phyloP scores from a whole-genome alignment of 2,888 invertebrate genomes.

The Drosophila nr. perissopoda region DNA sequence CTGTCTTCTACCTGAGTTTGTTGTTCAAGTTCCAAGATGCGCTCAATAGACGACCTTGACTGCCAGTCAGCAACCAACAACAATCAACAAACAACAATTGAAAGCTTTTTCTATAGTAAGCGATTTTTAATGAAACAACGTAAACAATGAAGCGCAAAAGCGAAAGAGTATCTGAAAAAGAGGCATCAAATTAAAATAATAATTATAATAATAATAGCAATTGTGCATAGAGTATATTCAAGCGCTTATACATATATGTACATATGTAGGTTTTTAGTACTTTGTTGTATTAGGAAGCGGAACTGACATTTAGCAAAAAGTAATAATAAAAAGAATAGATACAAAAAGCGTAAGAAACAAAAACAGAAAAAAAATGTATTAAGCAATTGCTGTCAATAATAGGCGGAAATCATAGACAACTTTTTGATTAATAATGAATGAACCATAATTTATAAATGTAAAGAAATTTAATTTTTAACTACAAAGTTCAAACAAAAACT shows the following conservation, averaged over 20 bases:
- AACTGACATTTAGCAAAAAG: constrained; percentile 55
- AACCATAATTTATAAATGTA: background rate
- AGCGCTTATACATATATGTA: constrained; percentile 28
- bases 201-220: constrained; percentile 58
- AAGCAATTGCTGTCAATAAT: constrained; percentile 28
- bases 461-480: background rate
- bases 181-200: constrained; percentile 33
- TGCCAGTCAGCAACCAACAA: constrained; percentile 23
- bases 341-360: background rate
- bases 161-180: constrained; percentile 16
- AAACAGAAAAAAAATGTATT: constrained; percentile 1
- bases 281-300: constrained; percentile 71
- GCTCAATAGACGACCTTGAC: constrained; percentile 72
- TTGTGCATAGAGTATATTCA: constrained; percentile 32
- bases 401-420: constrained; percentile 33
- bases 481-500: background rate
- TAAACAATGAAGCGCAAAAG: constrained; percentile 67
- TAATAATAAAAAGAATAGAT: constrained; percentile 19
- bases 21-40: constrained; percentile 58
- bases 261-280: constrained; percentile 50
- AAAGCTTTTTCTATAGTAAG: constrained; percentile 56
- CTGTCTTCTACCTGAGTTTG: constrained; percentile 18
- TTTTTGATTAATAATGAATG: background rate
- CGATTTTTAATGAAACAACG: constrained; percentile 70
- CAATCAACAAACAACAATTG: constrained; percentile 19